These are phyloP conservation scores for Atethmia centrago DNA, from an alignment of 2,888 invertebrate species.

Conservation along the genomic window DNA sequence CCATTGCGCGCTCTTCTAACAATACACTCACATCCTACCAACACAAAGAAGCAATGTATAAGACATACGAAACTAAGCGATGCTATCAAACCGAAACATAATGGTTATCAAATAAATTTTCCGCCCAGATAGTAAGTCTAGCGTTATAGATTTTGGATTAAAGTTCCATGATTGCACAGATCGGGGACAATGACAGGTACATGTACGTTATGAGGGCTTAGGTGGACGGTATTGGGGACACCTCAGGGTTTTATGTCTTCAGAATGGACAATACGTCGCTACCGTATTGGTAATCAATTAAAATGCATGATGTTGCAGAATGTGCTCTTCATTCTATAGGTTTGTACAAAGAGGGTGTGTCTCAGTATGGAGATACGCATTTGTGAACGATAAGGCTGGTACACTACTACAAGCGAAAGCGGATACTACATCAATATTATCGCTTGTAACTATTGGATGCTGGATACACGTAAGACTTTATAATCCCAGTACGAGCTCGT, in stretches of 20 bases:
- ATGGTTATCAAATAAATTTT: slow-evolving; percentile 82
- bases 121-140: slow-evolving; percentile 83
- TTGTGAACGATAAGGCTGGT: slow-evolving; percentile 53
- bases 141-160: slow-evolving; percentile 88
- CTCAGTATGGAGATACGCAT: slow-evolving; percentile 59
- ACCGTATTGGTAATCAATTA: slow-evolving; percentile 57
- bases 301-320: slow-evolving; percentile 54
- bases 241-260: slow-evolving; percentile 19
- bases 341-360: slow-evolving; percentile 64
- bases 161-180: slow-evolving; percentile 78
- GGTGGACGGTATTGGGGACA: slow-evolving; percentile 32
- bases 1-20: slow-evolving; percentile 63
- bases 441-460: slow-evolving; percentile 13
- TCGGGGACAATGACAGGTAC: slow-evolving; percentile 73
- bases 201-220: slow-evolving; percentile 35
- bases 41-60: slow-evolving; percentile 65
- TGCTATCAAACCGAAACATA: slow-evolving; percentile 70
- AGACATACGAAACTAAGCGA: slow-evolving; percentile 49
- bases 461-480: background rate
- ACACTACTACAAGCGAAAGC: slow-evolving; percentile 39
- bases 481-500: background rate
- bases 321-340: slow-evolving; percentile 2
- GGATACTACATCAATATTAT: slow-evolving; percentile 37
- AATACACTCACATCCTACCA: background rate
- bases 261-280: background rate